These are phyloP conservation scores for Aptenodytes forsteri DNA, from an alignment of 2,113 vertebrate genomes.

Conservation along the genomic window DNA sequence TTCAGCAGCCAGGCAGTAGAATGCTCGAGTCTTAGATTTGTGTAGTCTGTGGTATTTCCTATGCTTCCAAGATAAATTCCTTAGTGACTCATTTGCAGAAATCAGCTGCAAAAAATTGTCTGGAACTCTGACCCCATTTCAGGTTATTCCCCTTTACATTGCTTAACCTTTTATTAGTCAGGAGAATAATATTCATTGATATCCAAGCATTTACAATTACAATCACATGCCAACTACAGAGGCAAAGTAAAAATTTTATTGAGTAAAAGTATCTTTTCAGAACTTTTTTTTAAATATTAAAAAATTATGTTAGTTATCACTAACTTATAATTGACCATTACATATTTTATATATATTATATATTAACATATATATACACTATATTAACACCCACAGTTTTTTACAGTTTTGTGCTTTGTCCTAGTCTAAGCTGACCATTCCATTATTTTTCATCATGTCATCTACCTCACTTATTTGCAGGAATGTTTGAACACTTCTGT, in stretches of 20 bases:
- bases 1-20: neutral
- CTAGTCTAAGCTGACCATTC: neutral
- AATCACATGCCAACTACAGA: neutral
- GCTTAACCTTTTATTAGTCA: neutral
- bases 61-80: neutral
- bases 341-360: neutral
- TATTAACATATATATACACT: neutral
- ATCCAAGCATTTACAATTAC: neutral
- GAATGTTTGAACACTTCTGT: neutral
- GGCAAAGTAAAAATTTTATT: neutral
- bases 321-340: neutral
- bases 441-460: neutral
- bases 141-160: neutral
- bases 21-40: neutral
- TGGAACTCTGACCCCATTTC: neutral
- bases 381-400: neutral
- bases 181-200: neutral
- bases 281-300: neutral
- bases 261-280: neutral
- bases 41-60: conserved; percentile 1
- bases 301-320: neutral
- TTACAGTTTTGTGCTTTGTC: neutral
- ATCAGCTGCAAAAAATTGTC: neutral
- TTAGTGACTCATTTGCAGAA: neutral
- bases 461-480: neutral